These are phyloP conservation scores for Gavialis gangeticus DNA, from an alignment of 2,113 vertebrate species.

Conservation along the genomic window DNA sequence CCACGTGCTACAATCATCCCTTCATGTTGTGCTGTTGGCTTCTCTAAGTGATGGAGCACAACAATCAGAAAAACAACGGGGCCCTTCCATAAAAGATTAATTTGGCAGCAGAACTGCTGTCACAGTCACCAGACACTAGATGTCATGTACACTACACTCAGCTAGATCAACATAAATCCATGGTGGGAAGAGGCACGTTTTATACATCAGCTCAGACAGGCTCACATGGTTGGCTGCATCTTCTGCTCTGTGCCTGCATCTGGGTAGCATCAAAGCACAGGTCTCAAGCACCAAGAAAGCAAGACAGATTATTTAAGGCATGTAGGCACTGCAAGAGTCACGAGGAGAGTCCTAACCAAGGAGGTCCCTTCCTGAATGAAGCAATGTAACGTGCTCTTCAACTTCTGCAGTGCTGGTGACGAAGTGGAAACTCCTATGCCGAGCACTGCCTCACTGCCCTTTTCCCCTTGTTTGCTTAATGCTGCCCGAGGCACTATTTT, in stretches of 20 bases:
- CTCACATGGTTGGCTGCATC: background rate
- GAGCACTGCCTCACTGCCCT: slow-evolving; percentile 12
- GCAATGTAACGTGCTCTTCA: background rate
- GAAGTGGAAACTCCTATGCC: slow-evolving; percentile 17
- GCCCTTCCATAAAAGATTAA: too few species aligned
- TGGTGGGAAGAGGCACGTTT: background rate
- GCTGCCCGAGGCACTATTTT: background rate
- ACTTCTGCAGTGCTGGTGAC: background rate
- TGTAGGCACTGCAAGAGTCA: background rate
- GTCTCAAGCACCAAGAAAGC: background rate
- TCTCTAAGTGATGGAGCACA: too few species aligned
- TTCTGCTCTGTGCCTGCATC: rapidly evolving
- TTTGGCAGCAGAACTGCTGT: too few species aligned
- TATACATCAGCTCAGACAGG: background rate
- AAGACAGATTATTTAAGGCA: background rate
- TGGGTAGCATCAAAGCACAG: rapidly evolving
- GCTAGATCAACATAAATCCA: background rate
- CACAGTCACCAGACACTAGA: too few species aligned
- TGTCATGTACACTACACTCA: background rate
- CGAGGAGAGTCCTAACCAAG: background rate
- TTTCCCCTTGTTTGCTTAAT: slow-evolving; percentile 23
- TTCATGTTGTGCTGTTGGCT: too few species aligned
- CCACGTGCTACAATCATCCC: too few species aligned
- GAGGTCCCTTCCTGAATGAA: slow-evolving; percentile 25
- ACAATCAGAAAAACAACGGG: too few species aligned